Evolutionary conservation across 1,140 invertebrate genomes (phyloP), one percentile per base, ranked within the genome.

Genomic region (Dinothrombium tinctorium): DNA sequence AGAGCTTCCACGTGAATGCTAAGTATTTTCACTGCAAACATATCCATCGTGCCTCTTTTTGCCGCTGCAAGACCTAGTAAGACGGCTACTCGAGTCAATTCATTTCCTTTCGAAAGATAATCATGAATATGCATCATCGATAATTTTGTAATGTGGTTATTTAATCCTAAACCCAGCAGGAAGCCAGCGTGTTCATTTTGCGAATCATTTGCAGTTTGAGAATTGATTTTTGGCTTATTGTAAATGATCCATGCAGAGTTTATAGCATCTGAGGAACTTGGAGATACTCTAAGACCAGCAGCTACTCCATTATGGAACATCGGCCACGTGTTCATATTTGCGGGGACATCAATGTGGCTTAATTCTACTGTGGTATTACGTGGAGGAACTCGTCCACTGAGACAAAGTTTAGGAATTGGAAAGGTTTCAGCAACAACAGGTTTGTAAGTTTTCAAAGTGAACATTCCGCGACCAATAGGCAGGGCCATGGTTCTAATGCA

Each of bases 231-330:
- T 0, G 83, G 79, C 61, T 77, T 81, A 56, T 92, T 90, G 54
- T 83, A 92, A 2, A 82, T 68, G 50, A 92, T 83, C 84, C 84
- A 92, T 1, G 78, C 75, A 12, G 81, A 79, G 53, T 87, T 76
- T 7, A 86, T 76, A 29, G 49, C 45, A 19, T 48, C 40, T 7
- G 47, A 49, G 19, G 48, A 44, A 46, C 37, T 44, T 5, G 43
- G 43, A 15, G 44, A 43, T 43, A 49, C 51, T 47, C 47, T 50
- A 1, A 95, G 60, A 2, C 84, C 86, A 6, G 87, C 82, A n/a
- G 87, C 86, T 0, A 90, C 86, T 1, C 87, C 87, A 57, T 94
- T 94, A 56, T 96, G 90, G 59, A 95, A 95, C 33, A 74, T 63
- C 2, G 89, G 87, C 89, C 89, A 96, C 22, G 75, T 59, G 51